Percentiles rank a stretch among this genome's conserved stretches.
phyloP scores from a whole-genome alignment of 1,140 invertebrate species.

The Macrotrachela quadricornifera region DNA sequence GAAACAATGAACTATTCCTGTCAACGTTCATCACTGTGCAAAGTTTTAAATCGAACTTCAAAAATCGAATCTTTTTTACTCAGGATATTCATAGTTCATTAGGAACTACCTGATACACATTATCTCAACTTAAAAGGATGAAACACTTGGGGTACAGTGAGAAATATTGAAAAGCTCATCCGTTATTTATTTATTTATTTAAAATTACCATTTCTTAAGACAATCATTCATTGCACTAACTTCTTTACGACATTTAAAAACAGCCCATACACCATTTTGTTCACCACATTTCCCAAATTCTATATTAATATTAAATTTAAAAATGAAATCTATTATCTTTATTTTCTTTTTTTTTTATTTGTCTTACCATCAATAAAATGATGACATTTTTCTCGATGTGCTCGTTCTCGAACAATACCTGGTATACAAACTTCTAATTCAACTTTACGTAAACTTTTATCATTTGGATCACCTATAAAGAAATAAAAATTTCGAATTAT shows the following conservation, averaged over 20 bases:
- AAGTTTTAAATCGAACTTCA: no score
- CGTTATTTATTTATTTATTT: no score
- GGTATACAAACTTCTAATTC: slow-evolving; percentile 59
- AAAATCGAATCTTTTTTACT: no score
- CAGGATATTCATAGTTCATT: no score
- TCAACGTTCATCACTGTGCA: no score
- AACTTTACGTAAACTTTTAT: slow-evolving; percentile 49
- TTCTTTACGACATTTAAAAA: slow-evolving; percentile 1
- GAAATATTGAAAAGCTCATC: no score
- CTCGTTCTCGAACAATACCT: slow-evolving; percentile 33
- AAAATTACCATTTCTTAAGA: neutral
- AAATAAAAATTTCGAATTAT: no score
- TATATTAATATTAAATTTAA: neutral
- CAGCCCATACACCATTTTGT: neutral
- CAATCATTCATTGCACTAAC: slow-evolving; percentile 3
- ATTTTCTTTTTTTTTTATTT: neutral
- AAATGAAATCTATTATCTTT: no score
- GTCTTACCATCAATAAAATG: neutral
- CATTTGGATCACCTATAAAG: slow-evolving; percentile 50
- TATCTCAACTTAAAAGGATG: no score
- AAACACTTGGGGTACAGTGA: no score
- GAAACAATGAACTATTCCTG: no score
- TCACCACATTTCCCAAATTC: slow-evolving; percentile 6
- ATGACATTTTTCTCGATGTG: slow-evolving; percentile 6
- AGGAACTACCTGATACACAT: no score